phyloP scores from a whole-genome alignment of 2,113 vertebrate species.

The Serilophus lunatus region DNA sequence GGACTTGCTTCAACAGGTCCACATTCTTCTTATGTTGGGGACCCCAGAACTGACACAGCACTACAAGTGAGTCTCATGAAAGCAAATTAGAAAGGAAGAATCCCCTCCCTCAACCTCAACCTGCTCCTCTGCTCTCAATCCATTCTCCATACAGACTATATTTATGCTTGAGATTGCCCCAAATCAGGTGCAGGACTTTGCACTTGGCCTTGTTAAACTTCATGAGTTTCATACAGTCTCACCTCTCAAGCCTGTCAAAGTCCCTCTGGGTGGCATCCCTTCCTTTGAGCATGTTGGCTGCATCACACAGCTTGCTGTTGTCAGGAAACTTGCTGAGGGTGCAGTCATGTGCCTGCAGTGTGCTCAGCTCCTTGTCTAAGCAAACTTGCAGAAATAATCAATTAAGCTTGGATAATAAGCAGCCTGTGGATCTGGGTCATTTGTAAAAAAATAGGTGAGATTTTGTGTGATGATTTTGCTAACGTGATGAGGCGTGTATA shows the following conservation, averaged over 20 bases:
- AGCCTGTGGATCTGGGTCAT: neutral
- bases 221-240: neutral
- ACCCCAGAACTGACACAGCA: neutral
- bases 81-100: neutral
- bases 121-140: neutral
- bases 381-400: neutral
- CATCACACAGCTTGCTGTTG: neutral
- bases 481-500: neutral
- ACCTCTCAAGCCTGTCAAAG: neutral
- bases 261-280: neutral
- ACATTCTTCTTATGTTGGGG: neutral
- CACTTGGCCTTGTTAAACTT: neutral
- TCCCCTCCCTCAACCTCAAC: neutral
- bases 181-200: neutral
- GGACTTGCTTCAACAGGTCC: neutral
- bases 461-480: neutral
- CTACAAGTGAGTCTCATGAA: neutral
- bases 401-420: neutral
- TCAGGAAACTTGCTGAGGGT: neutral
- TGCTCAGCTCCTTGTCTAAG: neutral
- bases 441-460: constrained; percentile 1
- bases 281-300: neutral
- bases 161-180: neutral
- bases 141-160: neutral
- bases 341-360: neutral